phyloP scores from a whole-genome alignment of 2,113 vertebrate genomes.

The Strigops habroptila region DNA sequence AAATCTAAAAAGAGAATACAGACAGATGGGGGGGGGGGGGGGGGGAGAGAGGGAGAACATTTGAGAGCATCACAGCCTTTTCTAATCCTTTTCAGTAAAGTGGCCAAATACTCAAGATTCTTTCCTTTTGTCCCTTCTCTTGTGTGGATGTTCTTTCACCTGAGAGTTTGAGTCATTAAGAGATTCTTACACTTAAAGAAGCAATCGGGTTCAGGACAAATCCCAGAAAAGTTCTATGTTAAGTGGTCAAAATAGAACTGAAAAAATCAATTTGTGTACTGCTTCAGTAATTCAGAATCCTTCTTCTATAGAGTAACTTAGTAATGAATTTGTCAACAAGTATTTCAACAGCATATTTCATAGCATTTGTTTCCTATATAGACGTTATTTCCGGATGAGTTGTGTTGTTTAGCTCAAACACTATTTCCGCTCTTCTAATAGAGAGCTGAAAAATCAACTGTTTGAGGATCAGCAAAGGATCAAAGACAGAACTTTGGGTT shows the following conservation, averaged over 20 bases:
- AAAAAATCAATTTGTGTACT: not conserved
- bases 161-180: not conserved
- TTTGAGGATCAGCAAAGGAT: not conserved
- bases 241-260: not conserved
- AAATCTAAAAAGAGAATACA: not conserved
- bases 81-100: not conserved
- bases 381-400: not conserved
- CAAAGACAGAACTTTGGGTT: not conserved
- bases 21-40: not conserved
- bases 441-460: not conserved
- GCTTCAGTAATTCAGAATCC: not conserved
- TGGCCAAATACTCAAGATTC: not conserved
- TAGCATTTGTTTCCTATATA: not conserved
- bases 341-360: not conserved
- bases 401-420: not conserved
- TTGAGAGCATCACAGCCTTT: not conserved
- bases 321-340: not conserved
- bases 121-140: not conserved
- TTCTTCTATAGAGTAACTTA: not conserved
- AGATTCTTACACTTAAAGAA: not conserved
- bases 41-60: not conserved
- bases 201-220: not conserved
- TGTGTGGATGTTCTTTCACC: not conserved
- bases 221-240: not conserved
- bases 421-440: not conserved